phyloP scores from a whole-genome alignment of 2,797 vertebrate genomes.

The Sparus aurata region DNA sequence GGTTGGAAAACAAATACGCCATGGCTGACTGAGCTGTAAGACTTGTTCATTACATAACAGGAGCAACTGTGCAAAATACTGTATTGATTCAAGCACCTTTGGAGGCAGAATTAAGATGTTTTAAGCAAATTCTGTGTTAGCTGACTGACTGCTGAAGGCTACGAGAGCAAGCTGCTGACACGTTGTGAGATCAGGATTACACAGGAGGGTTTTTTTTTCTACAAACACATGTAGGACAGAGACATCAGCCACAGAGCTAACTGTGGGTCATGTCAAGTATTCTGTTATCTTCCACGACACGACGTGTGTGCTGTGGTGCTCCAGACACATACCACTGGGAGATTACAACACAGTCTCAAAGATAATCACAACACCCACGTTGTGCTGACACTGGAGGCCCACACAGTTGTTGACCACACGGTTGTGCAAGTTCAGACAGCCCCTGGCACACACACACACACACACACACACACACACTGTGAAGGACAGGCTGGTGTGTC shows the following conservation, averaged over 20 bases:
- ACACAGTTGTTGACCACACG: slow-evolving; percentile 9
- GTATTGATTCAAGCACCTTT: background rate
- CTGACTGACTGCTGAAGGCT: background rate
- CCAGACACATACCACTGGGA: slow-evolving; percentile 12
- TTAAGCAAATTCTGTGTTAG: background rate
- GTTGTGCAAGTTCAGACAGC: slow-evolving; percentile 5
- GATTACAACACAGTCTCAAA: slow-evolving; percentile 5
- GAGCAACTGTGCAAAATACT: background rate
- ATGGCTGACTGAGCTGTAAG: slow-evolving; percentile 12
- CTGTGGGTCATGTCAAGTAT: background rate
- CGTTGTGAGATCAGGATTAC: background rate
- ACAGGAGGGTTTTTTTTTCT: background rate
- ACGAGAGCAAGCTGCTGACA: background rate
- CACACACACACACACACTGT: background rate
- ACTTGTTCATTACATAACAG: slow-evolving; percentile 42
- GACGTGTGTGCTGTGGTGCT: background rate
- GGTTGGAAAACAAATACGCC: background rate
- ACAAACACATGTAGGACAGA: background rate
- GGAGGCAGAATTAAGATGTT: background rate
- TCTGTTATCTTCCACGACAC: slow-evolving; percentile 3
- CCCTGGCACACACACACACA: background rate
- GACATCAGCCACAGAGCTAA: background rate
- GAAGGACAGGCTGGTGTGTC: background rate
- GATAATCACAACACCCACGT: background rate
- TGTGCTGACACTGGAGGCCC: background rate